Evolutionary conservation across 2,797 vertebrate species (phyloP).

Genomic region (Acipenser ruthenus): DNA sequence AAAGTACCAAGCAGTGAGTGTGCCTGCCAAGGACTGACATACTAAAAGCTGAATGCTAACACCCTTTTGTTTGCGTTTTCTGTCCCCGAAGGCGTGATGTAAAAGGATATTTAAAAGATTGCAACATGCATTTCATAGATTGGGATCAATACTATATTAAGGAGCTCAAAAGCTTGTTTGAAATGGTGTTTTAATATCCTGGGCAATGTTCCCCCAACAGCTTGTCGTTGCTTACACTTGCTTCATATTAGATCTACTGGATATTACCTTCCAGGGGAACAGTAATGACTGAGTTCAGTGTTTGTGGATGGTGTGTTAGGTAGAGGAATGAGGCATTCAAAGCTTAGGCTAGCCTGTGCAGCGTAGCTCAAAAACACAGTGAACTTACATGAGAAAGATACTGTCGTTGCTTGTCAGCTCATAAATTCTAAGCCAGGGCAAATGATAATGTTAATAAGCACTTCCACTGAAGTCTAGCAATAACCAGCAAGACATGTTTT

Average conservation of each 20-base stretch:
- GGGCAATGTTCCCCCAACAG: not conserved
- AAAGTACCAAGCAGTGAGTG: conserved; percentile 3
- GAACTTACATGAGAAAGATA: too few relatives aligned
- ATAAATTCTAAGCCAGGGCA: too few relatives aligned
- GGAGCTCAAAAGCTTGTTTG: not conserved
- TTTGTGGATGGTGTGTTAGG: too few relatives aligned
- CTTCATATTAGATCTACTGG: not conserved
- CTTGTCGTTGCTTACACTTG: not conserved
- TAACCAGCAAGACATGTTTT: too few relatives aligned
- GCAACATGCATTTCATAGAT: conserved; percentile 1
- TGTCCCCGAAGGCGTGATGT: not conserved
- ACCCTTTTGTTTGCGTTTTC: conserved; percentile 1
- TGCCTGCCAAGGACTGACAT: not conserved
- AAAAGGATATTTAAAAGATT: conserved; percentile 1
- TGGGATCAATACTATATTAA: not conserved
- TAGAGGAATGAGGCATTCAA: too few relatives aligned
- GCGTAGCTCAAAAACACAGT: too few relatives aligned
- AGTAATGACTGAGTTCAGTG: not conserved
- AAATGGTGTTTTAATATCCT: not conserved
- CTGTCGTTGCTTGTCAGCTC: too few relatives aligned
- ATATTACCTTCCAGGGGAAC: not conserved
- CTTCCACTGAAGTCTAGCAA: too few relatives aligned
- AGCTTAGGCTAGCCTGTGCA: too few relatives aligned
- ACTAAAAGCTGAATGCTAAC: not conserved
- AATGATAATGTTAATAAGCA: too few relatives aligned